These are phyloP conservation scores for Petroica traversi DNA, from an alignment of 2,113 vertebrate genomes.

Conservation along the genomic window DNA sequence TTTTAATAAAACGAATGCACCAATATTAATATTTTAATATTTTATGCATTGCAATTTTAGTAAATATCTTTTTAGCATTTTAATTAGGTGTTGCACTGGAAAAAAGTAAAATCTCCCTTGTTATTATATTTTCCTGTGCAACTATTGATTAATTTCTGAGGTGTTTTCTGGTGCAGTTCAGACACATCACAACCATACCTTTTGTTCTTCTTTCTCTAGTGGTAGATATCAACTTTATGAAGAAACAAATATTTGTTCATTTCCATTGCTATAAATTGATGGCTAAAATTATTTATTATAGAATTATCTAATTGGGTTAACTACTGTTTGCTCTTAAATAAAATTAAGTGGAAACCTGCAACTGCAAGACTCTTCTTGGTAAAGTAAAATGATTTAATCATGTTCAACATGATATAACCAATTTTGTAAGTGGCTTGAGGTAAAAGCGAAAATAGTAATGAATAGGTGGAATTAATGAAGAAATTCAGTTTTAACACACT, in stretches of 20 bases:
- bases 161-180: not conserved
- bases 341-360: not conserved
- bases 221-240: not conserved
- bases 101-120: not conserved
- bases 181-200: not conserved
- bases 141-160: not conserved
- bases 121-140: not conserved
- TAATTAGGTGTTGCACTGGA: not conserved
- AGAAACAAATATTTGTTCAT: not conserved
- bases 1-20: not conserved
- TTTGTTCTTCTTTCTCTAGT: not conserved
- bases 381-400: not conserved
- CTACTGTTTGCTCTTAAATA: not conserved
- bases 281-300: not conserved
- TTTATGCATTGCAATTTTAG: not conserved
- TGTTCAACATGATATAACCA: not conserved
- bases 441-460: slow-evolving; percentile 5
- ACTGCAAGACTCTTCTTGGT: not conserved
- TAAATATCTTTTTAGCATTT: not conserved
- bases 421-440: slow-evolving; percentile 18
- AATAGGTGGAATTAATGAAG: slow-evolving; percentile 15
- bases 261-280: not conserved
- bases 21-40: not conserved
- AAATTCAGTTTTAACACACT: not conserved
- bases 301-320: not conserved